Evolutionary conservation across 2,113 vertebrate genomes (phyloP).

Genomic region (Uria lomvia): DNA sequence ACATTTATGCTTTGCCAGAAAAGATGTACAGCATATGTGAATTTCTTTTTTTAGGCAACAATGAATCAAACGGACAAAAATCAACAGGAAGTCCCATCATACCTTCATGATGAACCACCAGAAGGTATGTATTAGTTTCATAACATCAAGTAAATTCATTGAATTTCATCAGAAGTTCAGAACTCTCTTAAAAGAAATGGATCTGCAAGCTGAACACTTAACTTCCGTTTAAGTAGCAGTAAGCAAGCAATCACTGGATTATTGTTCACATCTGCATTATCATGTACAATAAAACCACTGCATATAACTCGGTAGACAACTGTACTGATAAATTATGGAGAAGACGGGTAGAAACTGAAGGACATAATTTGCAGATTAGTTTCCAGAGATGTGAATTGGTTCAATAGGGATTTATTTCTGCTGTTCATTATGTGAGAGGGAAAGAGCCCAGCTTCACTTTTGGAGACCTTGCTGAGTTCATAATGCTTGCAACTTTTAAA

Average conservation of each 20-base stretch:
- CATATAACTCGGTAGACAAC: background rate
- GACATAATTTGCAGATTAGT: background rate
- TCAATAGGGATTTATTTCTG: background rate
- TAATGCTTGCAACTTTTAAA: background rate
- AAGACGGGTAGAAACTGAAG: background rate
- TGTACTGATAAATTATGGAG: background rate
- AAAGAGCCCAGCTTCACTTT: background rate
- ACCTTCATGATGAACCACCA: constrained; percentile 82
- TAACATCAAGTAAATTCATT: background rate
- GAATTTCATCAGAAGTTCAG: background rate
- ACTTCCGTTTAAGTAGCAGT: background rate
- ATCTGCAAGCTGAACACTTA: background rate
- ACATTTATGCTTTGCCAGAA: background rate
- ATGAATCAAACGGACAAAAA: constrained; percentile 89
- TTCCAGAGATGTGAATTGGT: background rate
- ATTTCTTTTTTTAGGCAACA: constrained; percentile 66
- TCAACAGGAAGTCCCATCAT: constrained; percentile 82
- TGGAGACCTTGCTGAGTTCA: background rate
- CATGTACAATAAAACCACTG: background rate
- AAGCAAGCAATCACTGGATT: background rate
- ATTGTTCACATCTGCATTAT: background rate
- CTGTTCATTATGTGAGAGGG: background rate
- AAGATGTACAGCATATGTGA: background rate
- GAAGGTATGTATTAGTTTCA: constrained; percentile 73
- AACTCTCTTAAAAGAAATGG: background rate